These are phyloP conservation scores for Sarcophaga rosellei DNA, from an alignment of 2,888 invertebrate genomes.

Conservation along the genomic window DNA sequence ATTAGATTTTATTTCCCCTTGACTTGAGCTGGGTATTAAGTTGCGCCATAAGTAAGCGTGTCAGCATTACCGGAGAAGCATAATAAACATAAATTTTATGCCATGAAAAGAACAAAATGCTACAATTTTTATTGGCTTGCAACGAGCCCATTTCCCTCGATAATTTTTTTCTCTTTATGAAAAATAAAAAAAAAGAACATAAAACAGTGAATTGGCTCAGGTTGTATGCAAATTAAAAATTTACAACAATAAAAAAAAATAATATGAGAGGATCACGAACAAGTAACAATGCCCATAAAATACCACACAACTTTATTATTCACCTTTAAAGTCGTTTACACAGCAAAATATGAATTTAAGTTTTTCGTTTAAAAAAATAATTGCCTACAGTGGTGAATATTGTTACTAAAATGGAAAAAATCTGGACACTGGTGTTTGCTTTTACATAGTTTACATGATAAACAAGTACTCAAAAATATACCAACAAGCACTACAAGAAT, in stretches of 20 bases:
- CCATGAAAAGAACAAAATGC: not conserved
- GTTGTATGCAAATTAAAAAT: constrained; percentile 54
- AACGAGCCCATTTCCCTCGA: not conserved
- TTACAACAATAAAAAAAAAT: constrained; percentile 44
- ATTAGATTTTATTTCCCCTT: not conserved
- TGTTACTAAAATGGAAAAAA: too few relatives aligned
- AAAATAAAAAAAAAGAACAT: not conserved
- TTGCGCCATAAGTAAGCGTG: not conserved
- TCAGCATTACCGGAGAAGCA: not conserved
- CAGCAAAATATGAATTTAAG: constrained; percentile 9
- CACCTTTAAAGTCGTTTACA: not conserved
- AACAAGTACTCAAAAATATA: too few relatives aligned
- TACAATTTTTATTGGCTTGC: constrained; percentile 1
- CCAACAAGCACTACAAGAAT: too few relatives aligned
- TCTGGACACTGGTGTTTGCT: too few relatives aligned
- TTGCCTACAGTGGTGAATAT: not conserved
- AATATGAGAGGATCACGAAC: constrained; percentile 8
- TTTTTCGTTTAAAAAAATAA: constrained; percentile 18
- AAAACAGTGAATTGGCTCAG: not conserved
- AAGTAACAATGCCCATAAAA: not conserved
- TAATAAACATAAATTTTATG: constrained; percentile 2
- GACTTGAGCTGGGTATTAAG: not conserved
- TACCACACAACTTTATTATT: constrained; percentile 7
- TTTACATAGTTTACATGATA: too few relatives aligned
- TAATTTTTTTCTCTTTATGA: not conserved